These are phyloP conservation scores for Drosophila watanabei DNA, from an alignment of 1,140 invertebrate species.

Conservation along the genomic window DNA sequence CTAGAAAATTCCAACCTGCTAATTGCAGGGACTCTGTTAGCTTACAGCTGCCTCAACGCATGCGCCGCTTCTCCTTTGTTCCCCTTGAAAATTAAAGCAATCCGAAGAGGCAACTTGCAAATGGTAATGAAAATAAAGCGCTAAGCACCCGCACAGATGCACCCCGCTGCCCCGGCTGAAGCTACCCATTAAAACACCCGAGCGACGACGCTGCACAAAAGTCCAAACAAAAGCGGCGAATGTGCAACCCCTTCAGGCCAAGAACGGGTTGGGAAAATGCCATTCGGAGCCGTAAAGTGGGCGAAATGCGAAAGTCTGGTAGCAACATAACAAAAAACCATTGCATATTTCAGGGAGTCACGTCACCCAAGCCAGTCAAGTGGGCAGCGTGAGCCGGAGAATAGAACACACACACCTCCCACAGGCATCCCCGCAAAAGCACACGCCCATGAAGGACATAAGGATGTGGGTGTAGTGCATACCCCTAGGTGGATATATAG, in stretches of 20 bases:
- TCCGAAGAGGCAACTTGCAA: slow-evolving; percentile 62
- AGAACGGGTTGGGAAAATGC: slow-evolving; percentile 15
- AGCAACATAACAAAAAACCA: slow-evolving; percentile 63
- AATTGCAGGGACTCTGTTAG: slow-evolving; percentile 45
- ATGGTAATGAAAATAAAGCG: slow-evolving; percentile 78
- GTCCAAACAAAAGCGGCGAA: slow-evolving; percentile 48
- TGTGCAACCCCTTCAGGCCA: slow-evolving; percentile 38
- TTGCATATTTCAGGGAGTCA: slow-evolving; percentile 72
- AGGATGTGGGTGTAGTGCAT: neutral
- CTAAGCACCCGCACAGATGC: slow-evolving; percentile 46
- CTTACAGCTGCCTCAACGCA: slow-evolving; percentile 55
- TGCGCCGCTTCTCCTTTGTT: slow-evolving; percentile 41
- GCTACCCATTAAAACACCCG: slow-evolving; percentile 75
- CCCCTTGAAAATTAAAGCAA: slow-evolving; percentile 52
- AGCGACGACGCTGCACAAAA: slow-evolving; percentile 62
- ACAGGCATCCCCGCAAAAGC: neutral
- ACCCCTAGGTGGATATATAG: neutral
- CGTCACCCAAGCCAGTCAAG: slow-evolving; percentile 59
- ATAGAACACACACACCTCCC: slow-evolving; percentile 14
- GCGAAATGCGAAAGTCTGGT: slow-evolving; percentile 63
- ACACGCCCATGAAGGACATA: neutral
- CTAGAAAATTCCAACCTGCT: neutral
- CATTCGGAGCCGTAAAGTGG: slow-evolving; percentile 77
- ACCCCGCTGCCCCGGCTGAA: slow-evolving; percentile 14
- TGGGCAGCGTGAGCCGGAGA: slow-evolving; percentile 54